Evolutionary conservation across 2,797 vertebrate species (phyloP), one percentile per base, ranked within the genome.

Genomic region (Myotis planiceps): DNA sequence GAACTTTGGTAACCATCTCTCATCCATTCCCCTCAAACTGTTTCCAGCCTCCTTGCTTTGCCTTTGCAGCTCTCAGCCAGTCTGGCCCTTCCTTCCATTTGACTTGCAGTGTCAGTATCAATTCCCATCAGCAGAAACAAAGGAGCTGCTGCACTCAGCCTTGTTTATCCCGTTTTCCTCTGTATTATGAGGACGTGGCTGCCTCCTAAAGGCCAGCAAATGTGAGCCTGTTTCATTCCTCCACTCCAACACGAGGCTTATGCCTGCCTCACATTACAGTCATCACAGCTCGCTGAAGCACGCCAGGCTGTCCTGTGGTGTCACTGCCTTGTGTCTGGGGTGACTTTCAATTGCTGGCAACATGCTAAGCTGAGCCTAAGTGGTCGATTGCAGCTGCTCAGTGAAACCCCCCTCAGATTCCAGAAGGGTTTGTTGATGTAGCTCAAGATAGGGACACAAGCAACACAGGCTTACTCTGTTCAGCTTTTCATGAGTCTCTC

Each of bases 61-160:
- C 69, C 60, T 90, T 90, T 69, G 63, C 81, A 80, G 69, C 49
- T 79, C 71, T 78, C 71, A 63, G 42, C 39, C 23, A 0, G 15
- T 29, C 55, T 34, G 32, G 49, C 55, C 76, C 37, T 90, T 89
- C 72, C 90, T 96, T 92, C 80, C 25, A 1, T 96, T 66, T 94
- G 83, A 93, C 47, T 96, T 93, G 75, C 92, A 88, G 45, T 49
- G 68, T 96, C 96, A 69, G 55, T 27, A 72, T 96, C 95, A 90
- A 45, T 98, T 76, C 51, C 68, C 97, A 94, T 97, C 76, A 88
- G 79, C 90, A 92, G 74, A 94, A 96, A 96, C 96, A 97, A 95
- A 97, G 53, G 58, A 85, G 71, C 96, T 49, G 90, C 95, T 60
- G 66, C 92, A 51, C 82, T 96, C 83, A 88, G 92, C 85, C 93